Evolutionary conservation across 2,888 invertebrate genomes (phyloP).

Genomic region (Pollenia labialis): DNA sequence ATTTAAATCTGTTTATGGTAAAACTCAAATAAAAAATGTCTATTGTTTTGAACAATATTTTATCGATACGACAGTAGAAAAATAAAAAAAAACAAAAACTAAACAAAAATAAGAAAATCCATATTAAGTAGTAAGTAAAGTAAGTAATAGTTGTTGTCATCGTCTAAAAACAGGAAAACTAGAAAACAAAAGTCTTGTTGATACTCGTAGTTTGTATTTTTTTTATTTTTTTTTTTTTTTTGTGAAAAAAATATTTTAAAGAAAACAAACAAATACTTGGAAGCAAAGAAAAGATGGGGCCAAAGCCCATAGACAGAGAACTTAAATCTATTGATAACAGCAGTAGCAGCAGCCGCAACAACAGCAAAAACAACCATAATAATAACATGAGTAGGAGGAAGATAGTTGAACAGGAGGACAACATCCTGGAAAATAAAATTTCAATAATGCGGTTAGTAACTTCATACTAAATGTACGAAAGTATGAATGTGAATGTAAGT

Average conservation of each 20-base stretch:
- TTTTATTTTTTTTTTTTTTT: slow-evolving; percentile 4
- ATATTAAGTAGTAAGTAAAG: slow-evolving; percentile 23
- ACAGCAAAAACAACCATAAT: background rate
- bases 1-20: slow-evolving; percentile 59
- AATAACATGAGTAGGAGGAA: slow-evolving; percentile 30
- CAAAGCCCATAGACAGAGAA: slow-evolving; percentile 38
- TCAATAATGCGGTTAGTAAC: slow-evolving; percentile 71
- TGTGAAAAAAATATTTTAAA: slow-evolving; percentile 28
- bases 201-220: slow-evolving; percentile 6
- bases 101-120: slow-evolving; percentile 8
- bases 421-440: slow-evolving; percentile 62
- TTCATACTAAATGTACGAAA: slow-evolving; percentile 3
- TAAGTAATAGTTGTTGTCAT: slow-evolving; percentile 46
- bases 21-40: slow-evolving; percentile 40
- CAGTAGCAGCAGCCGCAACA: slow-evolving; percentile 12
- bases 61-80: slow-evolving; percentile 55
- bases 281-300: slow-evolving; percentile 19
- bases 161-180: slow-evolving; percentile 35
- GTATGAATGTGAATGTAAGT: slow-evolving; percentile 4
- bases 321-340: slow-evolving; percentile 47
- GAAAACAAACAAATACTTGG: slow-evolving; percentile 58
- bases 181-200: slow-evolving; percentile 48
- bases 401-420: slow-evolving; percentile 51
- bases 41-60: slow-evolving; percentile 60
- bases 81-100: background rate